phyloP scores from a whole-genome alignment of 2,797 vertebrate species.

The Acipenser oxyrinchus region DNA sequence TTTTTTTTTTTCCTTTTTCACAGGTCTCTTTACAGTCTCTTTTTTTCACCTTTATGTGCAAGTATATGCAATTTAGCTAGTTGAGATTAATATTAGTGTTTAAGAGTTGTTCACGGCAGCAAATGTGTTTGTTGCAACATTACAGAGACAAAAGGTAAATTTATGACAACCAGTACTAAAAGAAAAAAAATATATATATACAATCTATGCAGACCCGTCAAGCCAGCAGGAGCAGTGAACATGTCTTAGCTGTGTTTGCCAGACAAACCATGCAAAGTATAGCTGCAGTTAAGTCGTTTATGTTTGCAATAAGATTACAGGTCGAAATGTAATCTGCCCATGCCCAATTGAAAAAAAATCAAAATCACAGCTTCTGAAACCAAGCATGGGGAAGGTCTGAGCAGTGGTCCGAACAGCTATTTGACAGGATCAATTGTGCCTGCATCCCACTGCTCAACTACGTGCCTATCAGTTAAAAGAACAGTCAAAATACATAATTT shows the following conservation, averaged over 20 bases:
- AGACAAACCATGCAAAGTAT: background rate
- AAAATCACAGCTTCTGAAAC: constrained; percentile 18
- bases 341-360: background rate
- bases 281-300: constrained; percentile 26
- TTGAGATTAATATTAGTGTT: constrained; percentile 88
- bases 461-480: constrained; percentile 39
- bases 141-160: constrained; percentile 36
- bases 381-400: too few species aligned
- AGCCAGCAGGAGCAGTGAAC: constrained; percentile 41
- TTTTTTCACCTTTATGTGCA: constrained; percentile 76
- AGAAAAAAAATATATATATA: constrained; percentile 54
- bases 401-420: too few species aligned
- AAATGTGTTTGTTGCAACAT: constrained; percentile 57
- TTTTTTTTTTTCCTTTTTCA: constrained; percentile 47
- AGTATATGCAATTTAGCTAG: constrained; percentile 90
- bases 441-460: background rate
- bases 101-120: constrained; percentile 75
- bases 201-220: constrained; percentile 63
- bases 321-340: constrained; percentile 22
- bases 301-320: constrained; percentile 31
- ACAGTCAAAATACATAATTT: constrained; percentile 71
- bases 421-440: too few species aligned
- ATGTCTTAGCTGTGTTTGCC: constrained; percentile 30
- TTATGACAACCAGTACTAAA: constrained; percentile 33
- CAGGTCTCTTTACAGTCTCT: constrained; percentile 59